Evolutionary conservation across 2,888 invertebrate species (phyloP).

Genomic region (Euclidia mi): DNA sequence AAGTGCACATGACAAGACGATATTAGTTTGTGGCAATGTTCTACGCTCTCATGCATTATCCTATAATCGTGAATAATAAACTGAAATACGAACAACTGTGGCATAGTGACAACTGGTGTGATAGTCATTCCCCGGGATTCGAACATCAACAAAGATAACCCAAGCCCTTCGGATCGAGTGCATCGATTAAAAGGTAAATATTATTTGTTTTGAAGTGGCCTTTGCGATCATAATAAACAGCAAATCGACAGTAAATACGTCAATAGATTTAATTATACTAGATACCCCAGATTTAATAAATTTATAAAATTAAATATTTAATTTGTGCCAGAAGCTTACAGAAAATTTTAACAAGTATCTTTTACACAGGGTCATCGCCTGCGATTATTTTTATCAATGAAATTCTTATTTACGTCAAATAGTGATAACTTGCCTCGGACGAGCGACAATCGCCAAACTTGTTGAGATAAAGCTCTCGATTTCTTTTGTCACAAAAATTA

Average conservation of each 20-base stretch:
- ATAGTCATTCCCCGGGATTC: conserved; percentile 85
- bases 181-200: conserved; percentile 84
- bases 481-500: conserved; percentile 48
- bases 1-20: conserved; percentile 81
- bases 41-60: conserved; percentile 84
- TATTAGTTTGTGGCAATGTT: conserved; percentile 87
- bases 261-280: no score
- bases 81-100: conserved; percentile 85
- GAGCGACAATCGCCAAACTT: conserved; percentile 56
- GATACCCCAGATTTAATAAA: neutral
- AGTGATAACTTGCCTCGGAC: conserved; percentile 52
- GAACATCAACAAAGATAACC: conserved; percentile 86
- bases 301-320: neutral
- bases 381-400: conserved; percentile 60
- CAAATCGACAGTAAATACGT: no score
- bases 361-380: conserved; percentile 37
- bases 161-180: conserved; percentile 69
- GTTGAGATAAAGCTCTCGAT: conserved; percentile 56
- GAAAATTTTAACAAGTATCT: neutral
- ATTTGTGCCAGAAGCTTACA: neutral
- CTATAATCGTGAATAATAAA: conserved; percentile 74
- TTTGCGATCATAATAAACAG: conserved; percentile 1
- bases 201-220: conserved; percentile 68
- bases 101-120: conserved; percentile 88
- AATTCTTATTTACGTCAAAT: conserved; percentile 70